phyloP scores from a whole-genome alignment of 2,113 vertebrate species.

The Antechinus flavipes region DNA sequence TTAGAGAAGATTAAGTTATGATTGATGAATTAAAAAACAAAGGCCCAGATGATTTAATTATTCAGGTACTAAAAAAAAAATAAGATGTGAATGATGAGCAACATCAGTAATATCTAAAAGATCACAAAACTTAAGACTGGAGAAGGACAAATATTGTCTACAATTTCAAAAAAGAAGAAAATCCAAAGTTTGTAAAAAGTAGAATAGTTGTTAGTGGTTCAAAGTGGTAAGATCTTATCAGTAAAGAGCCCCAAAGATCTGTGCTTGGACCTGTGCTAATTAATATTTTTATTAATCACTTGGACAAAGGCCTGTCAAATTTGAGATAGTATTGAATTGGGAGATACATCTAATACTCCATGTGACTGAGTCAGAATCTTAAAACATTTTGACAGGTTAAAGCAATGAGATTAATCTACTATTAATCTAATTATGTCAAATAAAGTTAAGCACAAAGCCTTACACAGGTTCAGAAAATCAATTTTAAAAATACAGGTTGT shows the following conservation, averaged over 20 bases:
- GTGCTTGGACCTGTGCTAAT: neutral
- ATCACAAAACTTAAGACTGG: neutral
- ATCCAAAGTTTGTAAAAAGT: neutral
- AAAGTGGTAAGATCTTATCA: neutral
- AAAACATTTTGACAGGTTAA: neutral
- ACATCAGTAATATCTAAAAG: neutral
- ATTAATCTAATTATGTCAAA: neutral
- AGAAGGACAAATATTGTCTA: neutral
- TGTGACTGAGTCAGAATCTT: neutral
- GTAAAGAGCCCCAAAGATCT: neutral
- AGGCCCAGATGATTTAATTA: neutral
- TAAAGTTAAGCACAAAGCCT: neutral
- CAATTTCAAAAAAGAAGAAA: neutral
- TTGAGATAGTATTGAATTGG: neutral
- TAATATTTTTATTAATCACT: neutral
- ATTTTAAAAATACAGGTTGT: neutral
- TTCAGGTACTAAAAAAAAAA: neutral
- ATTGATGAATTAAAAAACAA: neutral
- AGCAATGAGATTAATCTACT: neutral
- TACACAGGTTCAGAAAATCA: neutral
- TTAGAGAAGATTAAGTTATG: neutral
- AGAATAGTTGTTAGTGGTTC: neutral
- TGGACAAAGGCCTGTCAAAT: neutral
- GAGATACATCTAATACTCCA: neutral
- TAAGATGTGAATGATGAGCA: neutral